Percentiles rank a stretch among this genome's conserved stretches.
These are phyloP conservation scores for Acomys russatus DNA, from an alignment of 2,797 vertebrate genomes.

Conservation along the genomic window DNA sequence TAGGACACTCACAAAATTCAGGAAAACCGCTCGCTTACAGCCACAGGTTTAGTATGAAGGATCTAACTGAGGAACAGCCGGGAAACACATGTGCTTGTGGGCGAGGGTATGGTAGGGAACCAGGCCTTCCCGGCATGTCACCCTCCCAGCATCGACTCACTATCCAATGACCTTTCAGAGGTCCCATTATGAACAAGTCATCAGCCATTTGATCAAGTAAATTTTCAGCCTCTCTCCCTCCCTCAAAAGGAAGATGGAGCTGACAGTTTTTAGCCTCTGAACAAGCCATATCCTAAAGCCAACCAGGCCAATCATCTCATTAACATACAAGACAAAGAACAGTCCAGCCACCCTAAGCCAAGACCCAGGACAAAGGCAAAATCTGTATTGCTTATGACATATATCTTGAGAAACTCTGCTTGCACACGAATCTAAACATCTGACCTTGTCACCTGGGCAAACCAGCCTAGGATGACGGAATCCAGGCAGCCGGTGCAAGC, in stretches of 20 bases:
- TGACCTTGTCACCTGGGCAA: neutral
- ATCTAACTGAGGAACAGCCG: neutral
- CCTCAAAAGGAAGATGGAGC: neutral
- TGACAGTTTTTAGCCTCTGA: neutral
- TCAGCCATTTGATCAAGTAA: neutral
- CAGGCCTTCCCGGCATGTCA: too few species aligned
- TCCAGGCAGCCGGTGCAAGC: neutral
- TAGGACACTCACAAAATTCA: neutral
- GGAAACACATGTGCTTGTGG: neutral
- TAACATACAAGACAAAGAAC: constrained; percentile 16
- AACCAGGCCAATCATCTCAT: neutral
- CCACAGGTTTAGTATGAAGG: neutral
- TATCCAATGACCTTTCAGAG: neutral
- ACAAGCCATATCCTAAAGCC: neutral
- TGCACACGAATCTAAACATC: neutral
- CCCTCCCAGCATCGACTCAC: neutral
- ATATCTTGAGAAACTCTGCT: neutral
- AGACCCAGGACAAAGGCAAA: neutral
- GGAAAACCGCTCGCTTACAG: neutral
- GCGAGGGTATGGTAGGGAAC: too few species aligned
- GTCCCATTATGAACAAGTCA: neutral
- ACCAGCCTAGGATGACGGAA: neutral
- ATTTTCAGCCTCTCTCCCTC: neutral
- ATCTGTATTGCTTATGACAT: neutral
- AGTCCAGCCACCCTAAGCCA: neutral